phyloP scores from a whole-genome alignment of 2,113 vertebrate genomes.

The human (Homo sapiens) region DNA sequence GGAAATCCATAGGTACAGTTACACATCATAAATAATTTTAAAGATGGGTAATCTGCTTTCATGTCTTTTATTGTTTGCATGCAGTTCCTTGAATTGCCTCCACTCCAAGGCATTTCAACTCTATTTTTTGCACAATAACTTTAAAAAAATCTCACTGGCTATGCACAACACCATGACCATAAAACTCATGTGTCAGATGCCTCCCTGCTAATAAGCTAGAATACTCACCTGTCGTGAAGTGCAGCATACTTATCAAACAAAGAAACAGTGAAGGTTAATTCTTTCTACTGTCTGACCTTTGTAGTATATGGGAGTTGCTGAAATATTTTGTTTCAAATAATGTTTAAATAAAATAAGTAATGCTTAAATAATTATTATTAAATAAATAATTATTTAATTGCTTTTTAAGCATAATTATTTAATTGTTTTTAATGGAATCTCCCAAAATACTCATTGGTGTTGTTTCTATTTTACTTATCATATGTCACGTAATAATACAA shows the following conservation, averaged over 20 bases:
- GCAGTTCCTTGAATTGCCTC: conserved; percentile 1
- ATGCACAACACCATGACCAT: background rate
- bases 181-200: background rate
- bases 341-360: background rate
- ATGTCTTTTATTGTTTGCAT: conserved; percentile 51
- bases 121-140: conserved; percentile 20
- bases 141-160: conserved; percentile 2
- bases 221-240: background rate
- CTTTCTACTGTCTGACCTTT: background rate
- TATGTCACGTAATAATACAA: background rate
- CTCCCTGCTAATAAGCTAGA: background rate
- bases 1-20: conserved; percentile 36
- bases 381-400: no score
- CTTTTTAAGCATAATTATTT: background rate
- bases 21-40: conserved; percentile 48
- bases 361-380: no score
- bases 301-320: background rate
- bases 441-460: background rate
- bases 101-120: background rate
- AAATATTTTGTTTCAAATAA: background rate
- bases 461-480: conserved; percentile 24
- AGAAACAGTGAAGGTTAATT: background rate
- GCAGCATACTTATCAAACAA: background rate
- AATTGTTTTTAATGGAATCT: background rate
- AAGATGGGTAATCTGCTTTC: background rate